Percentiles rank a stretch among this genome's conserved stretches.
Conservation (phyloP, 2,797 vertebrate genomes). For the Aratinga solstitialis region DNA sequence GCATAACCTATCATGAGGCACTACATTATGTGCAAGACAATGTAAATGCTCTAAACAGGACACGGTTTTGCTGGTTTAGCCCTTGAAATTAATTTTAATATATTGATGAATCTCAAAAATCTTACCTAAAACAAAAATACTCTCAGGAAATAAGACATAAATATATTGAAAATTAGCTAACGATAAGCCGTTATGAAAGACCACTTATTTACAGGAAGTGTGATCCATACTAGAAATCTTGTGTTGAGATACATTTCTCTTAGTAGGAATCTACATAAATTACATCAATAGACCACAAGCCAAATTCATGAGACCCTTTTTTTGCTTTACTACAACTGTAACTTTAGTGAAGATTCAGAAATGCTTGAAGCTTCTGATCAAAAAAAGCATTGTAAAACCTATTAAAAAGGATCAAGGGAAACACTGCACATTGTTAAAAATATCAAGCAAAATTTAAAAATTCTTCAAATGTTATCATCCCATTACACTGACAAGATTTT, state of each 20-base stretch:
- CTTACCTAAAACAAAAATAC: background rate
- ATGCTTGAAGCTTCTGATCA: constrained; percentile 37
- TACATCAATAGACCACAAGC: background rate
- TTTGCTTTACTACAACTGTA: constrained; percentile 27
- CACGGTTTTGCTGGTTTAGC: background rate
- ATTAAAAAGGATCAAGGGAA: constrained; percentile 56
- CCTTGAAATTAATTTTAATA: background rate
- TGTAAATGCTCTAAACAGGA: background rate
- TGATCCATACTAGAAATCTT: background rate
- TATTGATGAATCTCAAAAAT: background rate
- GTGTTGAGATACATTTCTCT: background rate
- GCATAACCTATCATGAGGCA: background rate
- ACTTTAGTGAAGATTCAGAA: constrained; percentile 27
- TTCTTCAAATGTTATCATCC: background rate
- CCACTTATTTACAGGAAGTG: background rate
- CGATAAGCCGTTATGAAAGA: background rate
- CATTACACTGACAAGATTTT: constrained; percentile 12
- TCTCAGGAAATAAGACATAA: background rate
- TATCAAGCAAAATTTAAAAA: constrained; percentile 5
- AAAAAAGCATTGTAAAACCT: constrained; percentile 48
- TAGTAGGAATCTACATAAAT: background rate
- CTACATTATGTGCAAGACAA: background rate
- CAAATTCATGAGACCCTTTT: background rate
- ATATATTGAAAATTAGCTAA: background rate
- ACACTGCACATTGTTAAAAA: constrained; percentile 17